Conservation (phyloP, 2,113 vertebrate genomes). For the Aix galericulata region DNA sequence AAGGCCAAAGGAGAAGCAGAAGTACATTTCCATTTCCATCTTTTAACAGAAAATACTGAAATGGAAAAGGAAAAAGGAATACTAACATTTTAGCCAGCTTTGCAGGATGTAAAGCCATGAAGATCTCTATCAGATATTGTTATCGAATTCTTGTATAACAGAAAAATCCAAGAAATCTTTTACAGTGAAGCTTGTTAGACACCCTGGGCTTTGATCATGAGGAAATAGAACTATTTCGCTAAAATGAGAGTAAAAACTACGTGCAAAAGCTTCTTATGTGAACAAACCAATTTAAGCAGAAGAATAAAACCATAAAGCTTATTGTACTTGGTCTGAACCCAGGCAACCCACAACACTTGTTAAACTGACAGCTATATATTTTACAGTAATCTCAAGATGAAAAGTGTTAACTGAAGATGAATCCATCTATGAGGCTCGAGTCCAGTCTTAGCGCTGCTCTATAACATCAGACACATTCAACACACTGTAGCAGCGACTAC, state of each 20-base stretch:
- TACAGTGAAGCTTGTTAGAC: not conserved
- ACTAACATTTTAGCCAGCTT: not conserved
- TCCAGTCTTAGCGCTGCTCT: not conserved
- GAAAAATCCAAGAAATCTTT: not conserved
- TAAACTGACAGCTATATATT: not conserved
- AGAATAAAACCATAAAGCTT: not conserved
- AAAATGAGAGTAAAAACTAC: not conserved
- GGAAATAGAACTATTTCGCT: not conserved
- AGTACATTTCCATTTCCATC: not conserved
- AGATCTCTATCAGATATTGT: not conserved
- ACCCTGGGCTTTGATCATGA: not conserved
- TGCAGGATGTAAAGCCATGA: not conserved
- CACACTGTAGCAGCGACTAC: not conserved
- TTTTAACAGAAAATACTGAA: not conserved
- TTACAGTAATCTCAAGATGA: not conserved
- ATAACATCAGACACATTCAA: not conserved
- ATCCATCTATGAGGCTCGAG: not conserved
- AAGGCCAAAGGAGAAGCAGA: not conserved
- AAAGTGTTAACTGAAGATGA: not conserved
- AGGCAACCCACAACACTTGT: not conserved
- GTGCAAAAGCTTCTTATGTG: not conserved
- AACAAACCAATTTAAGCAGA: constrained; percentile 4
- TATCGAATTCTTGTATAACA: not conserved
- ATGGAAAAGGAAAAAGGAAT: not conserved
- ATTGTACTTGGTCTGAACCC: not conserved